These are phyloP conservation scores for Oedothorax gibbosus DNA, from an alignment of 1,140 invertebrate genomes.

Conservation along the genomic window DNA sequence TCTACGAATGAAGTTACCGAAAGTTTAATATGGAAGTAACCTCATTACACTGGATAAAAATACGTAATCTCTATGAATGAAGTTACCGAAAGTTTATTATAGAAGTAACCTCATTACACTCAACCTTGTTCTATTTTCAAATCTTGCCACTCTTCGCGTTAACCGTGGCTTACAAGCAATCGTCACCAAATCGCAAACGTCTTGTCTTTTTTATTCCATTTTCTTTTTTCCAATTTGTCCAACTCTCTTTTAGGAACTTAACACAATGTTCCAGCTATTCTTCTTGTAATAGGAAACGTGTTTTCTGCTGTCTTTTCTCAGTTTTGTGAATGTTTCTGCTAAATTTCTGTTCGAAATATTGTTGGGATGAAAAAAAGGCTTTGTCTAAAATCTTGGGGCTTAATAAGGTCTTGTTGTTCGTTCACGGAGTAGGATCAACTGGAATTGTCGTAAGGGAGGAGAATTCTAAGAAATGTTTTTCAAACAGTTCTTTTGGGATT, in stretches of 20 bases:
- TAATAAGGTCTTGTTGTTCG: no score
- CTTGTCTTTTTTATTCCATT: constrained; percentile 22
- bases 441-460: no score
- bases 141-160: constrained; percentile 37
- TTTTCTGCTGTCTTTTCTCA: constrained; percentile 32
- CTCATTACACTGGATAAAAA: no score
- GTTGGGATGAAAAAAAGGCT: constrained; percentile 11
- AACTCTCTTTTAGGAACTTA: constrained; percentile 35
- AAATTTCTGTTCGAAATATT: constrained; percentile 21
- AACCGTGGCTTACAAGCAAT: constrained; percentile 51
- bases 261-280: constrained; percentile 48
- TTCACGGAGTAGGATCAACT: no score
- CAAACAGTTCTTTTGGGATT: no score
- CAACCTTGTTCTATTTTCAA: constrained; percentile 31
- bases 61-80: background rate
- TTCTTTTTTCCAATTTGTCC: constrained; percentile 57
- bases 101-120: constrained; percentile 40
- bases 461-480: no score
- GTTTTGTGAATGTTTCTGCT: constrained; percentile 25
- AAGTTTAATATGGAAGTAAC: no score
- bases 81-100: constrained; percentile 7
- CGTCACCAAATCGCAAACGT: constrained; percentile 48
- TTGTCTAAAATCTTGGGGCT: background rate
- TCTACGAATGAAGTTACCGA: no score
- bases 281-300: constrained; percentile 51